These are phyloP conservation scores for Syngnathus acus DNA, from an alignment of 2,797 vertebrate genomes.

Conservation along the genomic window DNA sequence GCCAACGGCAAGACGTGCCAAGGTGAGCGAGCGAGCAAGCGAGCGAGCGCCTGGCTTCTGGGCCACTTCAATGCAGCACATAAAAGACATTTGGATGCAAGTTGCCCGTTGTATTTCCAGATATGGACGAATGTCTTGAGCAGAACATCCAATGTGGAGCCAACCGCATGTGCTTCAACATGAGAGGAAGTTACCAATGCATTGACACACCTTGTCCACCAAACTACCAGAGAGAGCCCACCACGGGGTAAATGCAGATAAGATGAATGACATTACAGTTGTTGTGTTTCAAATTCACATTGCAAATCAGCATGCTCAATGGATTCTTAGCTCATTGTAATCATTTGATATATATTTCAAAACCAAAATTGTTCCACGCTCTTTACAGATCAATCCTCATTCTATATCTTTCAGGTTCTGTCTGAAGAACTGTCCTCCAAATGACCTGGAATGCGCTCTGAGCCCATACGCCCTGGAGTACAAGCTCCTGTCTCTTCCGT, in stretches of 20 bases:
- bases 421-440: constrained; percentile 86
- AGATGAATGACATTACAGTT: too few relatives aligned
- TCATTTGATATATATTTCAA: not conserved
- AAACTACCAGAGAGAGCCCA: constrained; percentile 81
- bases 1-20: constrained; percentile 90
- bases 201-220: constrained; percentile 93
- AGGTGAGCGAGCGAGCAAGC: constrained; percentile 67
- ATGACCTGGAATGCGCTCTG: constrained; percentile 87
- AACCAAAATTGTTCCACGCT: not conserved
- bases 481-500: constrained; percentile 92
- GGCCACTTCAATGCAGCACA: not conserved
- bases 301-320: not conserved
- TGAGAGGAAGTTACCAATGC: constrained; percentile 90
- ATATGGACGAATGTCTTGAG: constrained; percentile 89
- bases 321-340: not conserved
- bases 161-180: constrained; percentile 95
- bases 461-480: constrained; percentile 93
- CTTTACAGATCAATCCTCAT: not conserved
- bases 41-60: constrained; percentile 15
- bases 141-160: constrained; percentile 83
- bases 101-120: constrained; percentile 49
- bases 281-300: not conserved
- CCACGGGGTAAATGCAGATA: constrained; percentile 41
- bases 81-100: not conserved
- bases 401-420: constrained; percentile 76